A percentile compares a stretch with the other conserved stretches of the same genome.
Conservation (phyloP, 2,888 invertebrate species). For the Lasioglossum pauxillum region DNA sequence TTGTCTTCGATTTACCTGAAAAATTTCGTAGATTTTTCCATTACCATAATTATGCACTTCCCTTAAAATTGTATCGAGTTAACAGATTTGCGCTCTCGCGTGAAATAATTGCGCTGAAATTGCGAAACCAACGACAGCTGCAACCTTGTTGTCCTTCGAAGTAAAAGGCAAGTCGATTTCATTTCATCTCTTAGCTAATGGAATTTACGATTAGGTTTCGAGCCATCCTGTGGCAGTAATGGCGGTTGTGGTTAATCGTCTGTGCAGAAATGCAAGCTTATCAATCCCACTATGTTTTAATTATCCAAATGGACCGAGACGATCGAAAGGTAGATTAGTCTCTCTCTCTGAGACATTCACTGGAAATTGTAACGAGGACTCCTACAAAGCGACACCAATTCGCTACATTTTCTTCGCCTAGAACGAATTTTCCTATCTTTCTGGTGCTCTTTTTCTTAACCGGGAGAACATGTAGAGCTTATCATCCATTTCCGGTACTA, state of each 20-base stretch:
- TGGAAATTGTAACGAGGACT: conserved; percentile 60
- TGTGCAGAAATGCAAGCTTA: neutral
- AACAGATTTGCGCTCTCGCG: neutral
- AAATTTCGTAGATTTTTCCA: neutral
- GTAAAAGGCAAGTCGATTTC: neutral
- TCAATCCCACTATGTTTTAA: neutral
- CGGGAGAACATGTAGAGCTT: neutral
- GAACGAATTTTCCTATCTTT: conserved; percentile 8
- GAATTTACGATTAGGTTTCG: neutral
- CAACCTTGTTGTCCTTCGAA: neutral
- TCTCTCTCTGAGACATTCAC: conserved; percentile 26
- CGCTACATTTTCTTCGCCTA: conserved; percentile 9
- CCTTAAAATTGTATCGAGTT: neutral
- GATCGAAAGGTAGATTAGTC: neutral
- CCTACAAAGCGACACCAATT: conserved; percentile 19
- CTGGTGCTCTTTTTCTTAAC: neutral
- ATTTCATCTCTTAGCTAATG: neutral
- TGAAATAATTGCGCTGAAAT: neutral
- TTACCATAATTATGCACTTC: neutral
- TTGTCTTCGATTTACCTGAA: neutral
- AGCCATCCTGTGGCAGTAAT: neutral
- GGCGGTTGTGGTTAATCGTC: neutral
- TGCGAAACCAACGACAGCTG: neutral
- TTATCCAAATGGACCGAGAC: neutral
- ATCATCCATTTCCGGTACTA: neutral